A percentile compares a stretch with the other conserved stretches of the same genome.
phyloP scores from a whole-genome alignment of 2,113 vertebrate genomes.

The Chroicocephalus ridibundus region DNA sequence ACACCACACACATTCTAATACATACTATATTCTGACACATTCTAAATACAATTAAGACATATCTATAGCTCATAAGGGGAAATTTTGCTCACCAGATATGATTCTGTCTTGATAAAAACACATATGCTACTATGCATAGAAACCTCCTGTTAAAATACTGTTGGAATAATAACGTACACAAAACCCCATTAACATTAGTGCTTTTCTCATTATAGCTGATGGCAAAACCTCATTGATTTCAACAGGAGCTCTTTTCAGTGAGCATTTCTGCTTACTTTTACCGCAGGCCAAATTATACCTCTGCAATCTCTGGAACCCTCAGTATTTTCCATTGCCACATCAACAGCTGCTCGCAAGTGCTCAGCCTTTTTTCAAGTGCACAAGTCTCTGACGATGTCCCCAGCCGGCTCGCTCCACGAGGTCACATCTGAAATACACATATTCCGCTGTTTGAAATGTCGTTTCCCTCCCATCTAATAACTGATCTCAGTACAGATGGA shows the following conservation, averaged over 20 bases:
- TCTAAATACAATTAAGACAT: background rate
- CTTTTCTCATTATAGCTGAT: background rate
- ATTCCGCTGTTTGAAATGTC: background rate
- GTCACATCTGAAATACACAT: background rate
- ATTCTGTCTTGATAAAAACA: background rate
- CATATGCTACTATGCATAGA: background rate
- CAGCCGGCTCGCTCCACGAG: background rate
- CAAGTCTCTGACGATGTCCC: background rate
- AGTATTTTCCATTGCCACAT: slow-evolving; percentile 66
- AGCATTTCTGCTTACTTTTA: slow-evolving; percentile 23
- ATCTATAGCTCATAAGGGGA: background rate
- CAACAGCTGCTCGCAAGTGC: slow-evolving; percentile 51
- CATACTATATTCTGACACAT: background rate
- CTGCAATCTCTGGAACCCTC: slow-evolving; percentile 56
- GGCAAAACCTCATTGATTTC: slow-evolving; percentile 14
- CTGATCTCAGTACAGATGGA: background rate
- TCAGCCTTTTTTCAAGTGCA: background rate
- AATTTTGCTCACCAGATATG: background rate
- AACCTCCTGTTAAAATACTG: background rate
- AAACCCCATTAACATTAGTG: background rate
- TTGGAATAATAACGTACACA: background rate
- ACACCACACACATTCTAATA: background rate
- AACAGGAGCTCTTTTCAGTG: background rate
- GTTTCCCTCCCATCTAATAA: background rate
- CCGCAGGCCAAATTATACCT: slow-evolving; percentile 37